Evolutionary conservation across 2,113 vertebrate genomes (phyloP).

Genomic region (Cranoglanis bouderius): DNA sequence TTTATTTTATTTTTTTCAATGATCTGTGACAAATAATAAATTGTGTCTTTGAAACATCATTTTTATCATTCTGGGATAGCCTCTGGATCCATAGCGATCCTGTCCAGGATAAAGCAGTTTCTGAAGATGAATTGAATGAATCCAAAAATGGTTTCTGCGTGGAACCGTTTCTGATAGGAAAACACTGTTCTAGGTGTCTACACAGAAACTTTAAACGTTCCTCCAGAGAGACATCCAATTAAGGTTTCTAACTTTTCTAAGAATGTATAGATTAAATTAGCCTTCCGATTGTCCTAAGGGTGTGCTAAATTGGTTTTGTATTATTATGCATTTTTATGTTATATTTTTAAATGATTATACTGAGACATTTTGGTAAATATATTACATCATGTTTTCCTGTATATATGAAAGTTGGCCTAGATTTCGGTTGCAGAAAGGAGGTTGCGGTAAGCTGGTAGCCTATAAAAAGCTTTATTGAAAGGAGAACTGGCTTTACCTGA

Average conservation of each 20-base stretch:
- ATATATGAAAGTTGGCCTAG: background rate
- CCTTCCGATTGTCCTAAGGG: background rate
- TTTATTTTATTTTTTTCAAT: too few relatives aligned
- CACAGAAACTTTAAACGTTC: background rate
- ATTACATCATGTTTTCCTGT: background rate
- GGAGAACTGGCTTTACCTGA: conserved; percentile 12
- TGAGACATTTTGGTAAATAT: background rate
- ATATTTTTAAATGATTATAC: background rate
- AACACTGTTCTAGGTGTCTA: background rate
- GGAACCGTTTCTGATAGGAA: background rate
- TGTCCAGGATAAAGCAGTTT: background rate
- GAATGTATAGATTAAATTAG: background rate
- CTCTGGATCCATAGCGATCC: background rate
- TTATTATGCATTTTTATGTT: background rate
- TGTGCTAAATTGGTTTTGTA: background rate
- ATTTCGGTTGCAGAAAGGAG: background rate
- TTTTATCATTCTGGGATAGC: too few relatives aligned
- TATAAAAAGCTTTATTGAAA: conserved; percentile 21
- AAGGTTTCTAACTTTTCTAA: background rate
- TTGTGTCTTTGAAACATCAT: too few relatives aligned
- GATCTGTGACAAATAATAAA: too few relatives aligned
- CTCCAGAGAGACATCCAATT: background rate
- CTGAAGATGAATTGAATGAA: background rate
- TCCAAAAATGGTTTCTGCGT: background rate
- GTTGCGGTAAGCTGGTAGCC: background rate